Evolutionary conservation across 2,797 vertebrate species (phyloP), one percentile per base, ranked within the genome.

Genomic region (Margarornis squamiger): DNA sequence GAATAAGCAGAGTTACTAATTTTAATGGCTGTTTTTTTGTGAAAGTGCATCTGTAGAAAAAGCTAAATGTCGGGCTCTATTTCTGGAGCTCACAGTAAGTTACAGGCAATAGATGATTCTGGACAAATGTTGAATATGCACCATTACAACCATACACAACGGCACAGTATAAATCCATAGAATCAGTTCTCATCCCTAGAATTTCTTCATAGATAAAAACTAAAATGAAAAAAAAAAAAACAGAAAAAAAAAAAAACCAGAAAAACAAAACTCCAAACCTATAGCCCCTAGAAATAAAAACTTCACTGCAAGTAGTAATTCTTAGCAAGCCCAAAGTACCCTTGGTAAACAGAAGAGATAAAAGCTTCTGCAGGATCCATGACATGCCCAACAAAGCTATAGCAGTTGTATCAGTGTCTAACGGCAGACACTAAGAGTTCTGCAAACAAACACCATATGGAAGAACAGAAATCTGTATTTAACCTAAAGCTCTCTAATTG

Each of bases 391-490:
- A 59, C 48, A 86, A 95, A 95, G 65, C 80, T 49, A 70, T 19
- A 91, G 80, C 52, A 92, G 86, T 70, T 92, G 22, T 39, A 86
- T 57, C 24, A 2, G 41, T 55, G 48, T 91, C 86, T 84, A 86
- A 95, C 80, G 87, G 81, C 71, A 70, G 10, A 67, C 63, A 67
- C 76, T 71, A 77, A 97, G 80, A 88, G 63, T 63, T 95, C 84
- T 93, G 83, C 90, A 94, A 95, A 96, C 87, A 95, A 93, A 90
- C 88, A 87, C 71, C 94, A 93, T 95, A 95, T 90, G 92, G 93
- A 93, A 90, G 75, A 90, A 93, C 58, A 92, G 85, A 95, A 92
- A 93, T 92, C 80, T 95, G 90, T 78, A 92, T 91, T 95, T 94
- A 96, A 94, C 92, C 83, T 95, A 87, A 94, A 96, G 80, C 59